A percentile compares a stretch with the other conserved stretches of the same genome.
Evolutionary conservation across 2,888 invertebrate genomes (phyloP).

Genomic region (Agrochola lychnidis): DNA sequence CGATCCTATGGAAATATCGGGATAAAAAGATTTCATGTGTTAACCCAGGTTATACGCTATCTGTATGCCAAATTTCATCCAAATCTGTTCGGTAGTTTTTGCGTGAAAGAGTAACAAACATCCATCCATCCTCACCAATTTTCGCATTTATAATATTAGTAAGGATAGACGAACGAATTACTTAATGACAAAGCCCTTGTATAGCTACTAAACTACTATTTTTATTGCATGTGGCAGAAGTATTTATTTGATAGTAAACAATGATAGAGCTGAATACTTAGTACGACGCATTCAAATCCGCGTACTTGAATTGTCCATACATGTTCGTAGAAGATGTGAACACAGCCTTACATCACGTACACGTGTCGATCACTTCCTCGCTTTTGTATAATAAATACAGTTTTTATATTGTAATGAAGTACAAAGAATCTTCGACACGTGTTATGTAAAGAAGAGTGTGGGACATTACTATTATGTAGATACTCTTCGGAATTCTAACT

Average conservation of each 20-base stretch:
- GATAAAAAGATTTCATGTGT: no score
- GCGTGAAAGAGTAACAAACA: no score
- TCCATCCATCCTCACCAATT: no score
- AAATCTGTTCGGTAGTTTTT: no score
- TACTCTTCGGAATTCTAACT: no score
- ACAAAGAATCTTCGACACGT: constrained; percentile 18
- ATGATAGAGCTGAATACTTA: neutral
- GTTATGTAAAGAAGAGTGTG: constrained; percentile 7
- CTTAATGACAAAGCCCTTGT: neutral
- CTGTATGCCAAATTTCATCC: no score
- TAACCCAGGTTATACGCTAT: no score
- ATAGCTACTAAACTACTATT: no score
- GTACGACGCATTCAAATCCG: neutral
- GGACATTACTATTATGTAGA: neutral
- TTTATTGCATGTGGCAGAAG: neutral
- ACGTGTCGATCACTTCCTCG: constrained; percentile 47
- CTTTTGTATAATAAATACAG: constrained; percentile 33
- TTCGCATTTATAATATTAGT: no score
- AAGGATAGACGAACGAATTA: no score
- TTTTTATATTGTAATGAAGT: constrained; percentile 35
- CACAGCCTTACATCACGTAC: constrained; percentile 5
- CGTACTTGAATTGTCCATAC: neutral
- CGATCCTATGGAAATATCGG: no score
- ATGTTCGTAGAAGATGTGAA: neutral
- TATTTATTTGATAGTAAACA: neutral